Base-by-base conservation (phyloP, 1,140 invertebrate species). In the Habropoda laboriosa region DNA sequence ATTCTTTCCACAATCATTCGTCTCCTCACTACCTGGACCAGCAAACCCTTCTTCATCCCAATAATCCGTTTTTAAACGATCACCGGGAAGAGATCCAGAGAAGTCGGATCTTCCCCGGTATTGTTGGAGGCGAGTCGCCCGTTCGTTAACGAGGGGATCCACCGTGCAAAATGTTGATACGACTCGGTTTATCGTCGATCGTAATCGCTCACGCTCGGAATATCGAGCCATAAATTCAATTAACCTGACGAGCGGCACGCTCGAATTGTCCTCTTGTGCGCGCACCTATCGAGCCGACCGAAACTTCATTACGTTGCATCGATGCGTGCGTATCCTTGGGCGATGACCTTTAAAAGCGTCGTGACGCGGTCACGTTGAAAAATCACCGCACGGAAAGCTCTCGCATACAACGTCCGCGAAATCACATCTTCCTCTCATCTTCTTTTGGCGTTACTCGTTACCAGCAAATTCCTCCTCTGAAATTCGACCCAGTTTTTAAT, bases 151-250 rank as follows among this genome's bases (percentile, higher is more conserved):
- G 66, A 71, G 63, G n/a, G n/a, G 51, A 70, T 71, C 53, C 66
- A 35, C 38, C 73, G 18, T 27, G 49, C n/a, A 47, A 32, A 49
- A 60, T 53, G 16, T 78, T 78, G 66, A 42, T 55, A 24, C 53
- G 49, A 24, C 40, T 35, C 30, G 30, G 55, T 24, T 72, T 63
- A 73, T 72, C 77, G 57, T 55, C 58, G 77, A 79, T 79, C 68
- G 76, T 42, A 73, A 73, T 79, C 77, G 77, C 45, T 79, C 38
- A 63, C 38, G 77, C 47, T 72, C 58, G 68, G 70, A 66, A 81
- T 86, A 86, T 86, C 79, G 85, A 77, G 78, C 77, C 72, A 79
- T 86, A 85, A 87, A 86, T 87, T 86, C 79, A 86, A 87, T 87
- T 87, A 85, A 87, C 79, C 73, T 38, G 51, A 82, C 76, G 80